These are phyloP conservation scores for Anoura caudifer DNA, from an alignment of 2,113 vertebrate species.

Conservation along the genomic window DNA sequence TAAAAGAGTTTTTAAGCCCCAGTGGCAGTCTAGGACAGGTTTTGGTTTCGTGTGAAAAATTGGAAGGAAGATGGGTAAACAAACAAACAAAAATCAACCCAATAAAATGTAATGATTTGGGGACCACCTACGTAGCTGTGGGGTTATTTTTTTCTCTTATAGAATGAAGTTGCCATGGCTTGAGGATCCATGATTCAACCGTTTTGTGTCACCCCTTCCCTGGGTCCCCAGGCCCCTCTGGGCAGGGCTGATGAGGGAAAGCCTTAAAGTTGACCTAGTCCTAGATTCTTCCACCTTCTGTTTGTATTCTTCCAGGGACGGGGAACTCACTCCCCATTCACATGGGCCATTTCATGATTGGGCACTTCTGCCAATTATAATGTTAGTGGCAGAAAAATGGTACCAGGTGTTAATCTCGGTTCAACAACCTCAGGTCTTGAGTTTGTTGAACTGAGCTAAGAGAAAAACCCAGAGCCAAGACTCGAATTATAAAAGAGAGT, in stretches of 20 bases:
- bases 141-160: background rate
- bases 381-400: background rate
- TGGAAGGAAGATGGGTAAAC: background rate
- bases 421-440: background rate
- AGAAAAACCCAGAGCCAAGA: background rate
- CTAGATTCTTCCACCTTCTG: background rate
- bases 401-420: background rate
- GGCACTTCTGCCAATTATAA: background rate
- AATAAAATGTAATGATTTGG: background rate
- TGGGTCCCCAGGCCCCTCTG: background rate
- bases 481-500: background rate
- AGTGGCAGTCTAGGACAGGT: background rate
- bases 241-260: background rate
- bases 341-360: background rate
- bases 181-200: background rate
- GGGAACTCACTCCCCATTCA: background rate
- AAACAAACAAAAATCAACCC: background rate
- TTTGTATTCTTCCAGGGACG: background rate
- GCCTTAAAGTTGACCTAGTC: background rate
- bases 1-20: background rate
- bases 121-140: background rate
- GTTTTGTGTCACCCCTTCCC: background rate
- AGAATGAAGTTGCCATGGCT: background rate
- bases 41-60: background rate
- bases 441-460: background rate